Conservation (phyloP, 2,797 vertebrate species). For the Tenualosa ilisha region DNA sequence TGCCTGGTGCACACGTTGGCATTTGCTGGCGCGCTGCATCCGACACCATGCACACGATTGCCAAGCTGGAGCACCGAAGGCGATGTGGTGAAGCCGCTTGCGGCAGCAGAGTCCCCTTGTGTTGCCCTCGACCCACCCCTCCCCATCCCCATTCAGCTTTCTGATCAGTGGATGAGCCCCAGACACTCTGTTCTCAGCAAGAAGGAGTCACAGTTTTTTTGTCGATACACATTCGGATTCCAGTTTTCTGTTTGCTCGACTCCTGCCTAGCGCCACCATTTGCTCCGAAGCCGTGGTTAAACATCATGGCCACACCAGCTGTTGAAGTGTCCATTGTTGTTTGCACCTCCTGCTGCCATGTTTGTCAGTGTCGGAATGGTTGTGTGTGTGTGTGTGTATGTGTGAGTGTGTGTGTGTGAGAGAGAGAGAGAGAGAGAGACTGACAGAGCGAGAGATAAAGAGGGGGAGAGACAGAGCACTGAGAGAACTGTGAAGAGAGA, state of each 20-base stretch:
- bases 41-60: not conserved
- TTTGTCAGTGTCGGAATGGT: not conserved
- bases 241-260: not conserved
- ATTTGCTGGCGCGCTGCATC: conserved; percentile 29
- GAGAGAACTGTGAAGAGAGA: not conserved
- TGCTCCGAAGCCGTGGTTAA: not conserved
- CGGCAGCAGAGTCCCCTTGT: not conserved
- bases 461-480: not conserved
- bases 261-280: not conserved
- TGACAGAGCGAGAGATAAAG: not conserved
- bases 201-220: not conserved
- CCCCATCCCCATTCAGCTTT: not conserved
- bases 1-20: conserved; percentile 30
- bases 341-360: not conserved
- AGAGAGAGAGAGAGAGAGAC: not conserved
- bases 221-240: not conserved
- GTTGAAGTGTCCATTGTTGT: not conserved
- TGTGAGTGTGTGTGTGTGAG: not conserved
- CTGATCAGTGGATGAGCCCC: not conserved
- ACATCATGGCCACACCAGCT: not conserved
- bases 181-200: not conserved
- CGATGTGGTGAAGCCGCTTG: not conserved
- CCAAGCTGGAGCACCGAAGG: not conserved
- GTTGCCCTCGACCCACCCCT: not conserved
- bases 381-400: conserved; percentile 3